These are phyloP conservation scores for Phalanger gymnotis DNA, from an alignment of 2,797 vertebrate genomes.

Conservation along the genomic window DNA sequence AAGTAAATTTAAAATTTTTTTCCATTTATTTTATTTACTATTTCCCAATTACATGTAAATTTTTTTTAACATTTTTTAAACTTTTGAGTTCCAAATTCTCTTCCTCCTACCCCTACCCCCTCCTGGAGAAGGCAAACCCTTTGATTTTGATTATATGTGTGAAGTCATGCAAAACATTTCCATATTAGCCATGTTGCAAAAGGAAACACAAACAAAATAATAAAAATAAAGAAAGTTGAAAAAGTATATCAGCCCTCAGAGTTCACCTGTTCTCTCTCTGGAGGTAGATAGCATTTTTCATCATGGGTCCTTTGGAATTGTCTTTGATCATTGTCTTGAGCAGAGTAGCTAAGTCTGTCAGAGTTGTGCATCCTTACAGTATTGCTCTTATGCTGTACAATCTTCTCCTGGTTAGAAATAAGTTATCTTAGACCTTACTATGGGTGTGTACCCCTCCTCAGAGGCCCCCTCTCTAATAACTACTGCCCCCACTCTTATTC, in stretches of 20 bases:
- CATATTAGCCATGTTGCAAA: not conserved
- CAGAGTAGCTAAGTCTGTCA: not conserved
- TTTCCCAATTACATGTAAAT: not conserved
- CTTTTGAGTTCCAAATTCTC: too few relatives aligned
- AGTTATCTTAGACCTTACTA: not conserved
- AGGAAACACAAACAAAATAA: not conserved
- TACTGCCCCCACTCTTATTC: not conserved
- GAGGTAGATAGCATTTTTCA: not conserved
- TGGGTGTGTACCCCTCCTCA: not conserved
- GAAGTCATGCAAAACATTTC: not conserved
- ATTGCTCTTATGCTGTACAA: not conserved
- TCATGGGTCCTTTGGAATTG: not conserved
- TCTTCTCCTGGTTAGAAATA: too few relatives aligned
- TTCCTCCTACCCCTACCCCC: not conserved
- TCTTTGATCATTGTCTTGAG: not conserved
- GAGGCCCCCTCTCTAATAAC: not conserved
- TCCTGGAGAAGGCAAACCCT: not conserved
- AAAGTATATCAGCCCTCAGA: not conserved
- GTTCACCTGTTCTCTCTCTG: not conserved
- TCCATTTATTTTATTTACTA: not conserved
- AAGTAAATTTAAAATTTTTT: not conserved
- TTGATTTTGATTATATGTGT: not conserved
- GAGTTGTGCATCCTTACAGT: not conserved
- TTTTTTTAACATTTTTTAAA: too few relatives aligned
- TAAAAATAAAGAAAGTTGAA: not conserved